Conservation (phyloP, 2,888 invertebrate genomes). For the Pachliopta kotzebuea region DNA sequence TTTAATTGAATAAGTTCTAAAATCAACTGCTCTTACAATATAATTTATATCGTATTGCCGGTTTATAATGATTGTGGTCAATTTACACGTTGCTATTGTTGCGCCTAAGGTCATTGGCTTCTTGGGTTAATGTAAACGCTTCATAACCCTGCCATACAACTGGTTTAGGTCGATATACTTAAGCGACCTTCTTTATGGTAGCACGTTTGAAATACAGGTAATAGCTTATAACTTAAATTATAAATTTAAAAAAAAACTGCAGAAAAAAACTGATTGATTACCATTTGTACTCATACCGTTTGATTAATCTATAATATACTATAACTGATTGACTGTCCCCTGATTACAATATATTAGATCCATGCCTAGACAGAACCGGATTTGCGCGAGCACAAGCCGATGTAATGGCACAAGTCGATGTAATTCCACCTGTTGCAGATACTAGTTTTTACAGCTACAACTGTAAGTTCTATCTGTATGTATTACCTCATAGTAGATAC, state of each 20-base stretch:
- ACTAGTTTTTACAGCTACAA: constrained; percentile 62
- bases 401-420: constrained; percentile 48
- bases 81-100: constrained; percentile 26
- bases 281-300: constrained; percentile 33
- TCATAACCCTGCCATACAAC: constrained; percentile 52
- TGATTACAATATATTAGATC: constrained; percentile 46
- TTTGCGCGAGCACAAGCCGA: constrained; percentile 48
- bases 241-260: not conserved
- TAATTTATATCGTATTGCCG: constrained; percentile 23
- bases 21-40: constrained; percentile 22
- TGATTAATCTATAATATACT: constrained; percentile 15
- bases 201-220: constrained; percentile 10
- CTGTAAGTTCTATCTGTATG: constrained; percentile 42
- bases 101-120: constrained; percentile 21
- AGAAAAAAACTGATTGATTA: constrained; percentile 33
- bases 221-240: not conserved
- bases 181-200: constrained; percentile 67
- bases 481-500: constrained; percentile 39
- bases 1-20: constrained; percentile 44
- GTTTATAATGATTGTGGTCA: constrained; percentile 25
- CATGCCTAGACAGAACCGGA: constrained; percentile 53
- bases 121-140: constrained; percentile 32
- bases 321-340: constrained; percentile 28
- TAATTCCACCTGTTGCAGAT: constrained; percentile 61
- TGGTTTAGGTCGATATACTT: constrained; percentile 76